These are phyloP conservation scores for Halictus ligatus DNA, from an alignment of 2,888 invertebrate genomes.

Conservation along the genomic window DNA sequence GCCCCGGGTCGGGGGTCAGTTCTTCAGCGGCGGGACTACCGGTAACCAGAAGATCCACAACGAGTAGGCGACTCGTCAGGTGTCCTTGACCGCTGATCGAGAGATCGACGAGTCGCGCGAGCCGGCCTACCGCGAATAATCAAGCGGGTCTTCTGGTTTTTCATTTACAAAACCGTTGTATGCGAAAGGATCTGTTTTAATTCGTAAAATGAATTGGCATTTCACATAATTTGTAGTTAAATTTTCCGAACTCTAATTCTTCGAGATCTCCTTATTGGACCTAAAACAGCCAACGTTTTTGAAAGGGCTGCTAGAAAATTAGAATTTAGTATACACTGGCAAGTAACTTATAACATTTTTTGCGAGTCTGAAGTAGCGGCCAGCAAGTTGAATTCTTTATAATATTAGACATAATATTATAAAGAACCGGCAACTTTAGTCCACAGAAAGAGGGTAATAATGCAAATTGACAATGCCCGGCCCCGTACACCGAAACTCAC, in stretches of 20 bases:
- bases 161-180: not conserved
- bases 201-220: too few species aligned
- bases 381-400: not conserved
- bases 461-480: too few species aligned
- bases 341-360: too few species aligned
- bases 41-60: slow-evolving; percentile 32
- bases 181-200: too few species aligned
- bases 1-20: slow-evolving; percentile 60
- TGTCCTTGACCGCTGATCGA: slow-evolving; percentile 69
- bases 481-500: too few species aligned
- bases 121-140: slow-evolving; percentile 42
- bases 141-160: not conserved
- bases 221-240: not conserved
- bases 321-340: too few species aligned
- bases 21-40: slow-evolving; percentile 49
- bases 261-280: not conserved
- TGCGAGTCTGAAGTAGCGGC: too few species aligned
- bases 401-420: too few species aligned
- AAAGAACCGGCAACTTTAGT: too few species aligned
- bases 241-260: not conserved
- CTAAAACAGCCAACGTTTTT: too few species aligned
- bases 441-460: too few species aligned
- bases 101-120: slow-evolving; percentile 46
- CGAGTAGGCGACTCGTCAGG: slow-evolving; percentile 56
- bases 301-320: too few species aligned